phyloP scores from a whole-genome alignment of 2,797 vertebrate genomes.

The Lemur catta region DNA sequence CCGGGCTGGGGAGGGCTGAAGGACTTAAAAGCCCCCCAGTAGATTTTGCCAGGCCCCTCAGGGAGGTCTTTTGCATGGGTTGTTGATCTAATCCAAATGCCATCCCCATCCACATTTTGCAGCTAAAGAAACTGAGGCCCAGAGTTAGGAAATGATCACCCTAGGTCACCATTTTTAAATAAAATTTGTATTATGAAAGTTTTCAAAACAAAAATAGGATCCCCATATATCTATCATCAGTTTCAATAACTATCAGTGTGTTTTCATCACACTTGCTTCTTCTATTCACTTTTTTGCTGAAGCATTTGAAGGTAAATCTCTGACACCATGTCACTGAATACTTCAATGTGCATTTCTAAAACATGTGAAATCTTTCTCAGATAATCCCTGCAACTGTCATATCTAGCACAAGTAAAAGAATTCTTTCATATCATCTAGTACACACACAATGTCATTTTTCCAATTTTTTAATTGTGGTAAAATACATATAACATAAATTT shows the following conservation, averaged over 20 bases:
- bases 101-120: background rate
- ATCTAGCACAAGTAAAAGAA: background rate
- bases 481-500: background rate
- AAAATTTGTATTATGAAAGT: background rate
- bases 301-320: background rate
- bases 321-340: background rate
- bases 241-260: background rate
- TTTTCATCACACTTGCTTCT: too few species aligned
- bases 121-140: background rate
- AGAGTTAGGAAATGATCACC: background rate
- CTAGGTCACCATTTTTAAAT: background rate
- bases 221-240: background rate
- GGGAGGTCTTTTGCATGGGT: background rate
- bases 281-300: background rate
- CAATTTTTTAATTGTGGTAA: background rate
- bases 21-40: background rate
- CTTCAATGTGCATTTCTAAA: background rate
- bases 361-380: background rate
- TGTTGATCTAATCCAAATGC: background rate
- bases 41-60: background rate
- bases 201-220: background rate
- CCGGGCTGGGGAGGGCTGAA: fast-evolving
- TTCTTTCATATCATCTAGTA: background rate
- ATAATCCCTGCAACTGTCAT: background rate
- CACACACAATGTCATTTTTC: background rate